Base-by-base conservation (phyloP, 1,140 invertebrate genomes). In the Drosophila baimaii region DNA sequence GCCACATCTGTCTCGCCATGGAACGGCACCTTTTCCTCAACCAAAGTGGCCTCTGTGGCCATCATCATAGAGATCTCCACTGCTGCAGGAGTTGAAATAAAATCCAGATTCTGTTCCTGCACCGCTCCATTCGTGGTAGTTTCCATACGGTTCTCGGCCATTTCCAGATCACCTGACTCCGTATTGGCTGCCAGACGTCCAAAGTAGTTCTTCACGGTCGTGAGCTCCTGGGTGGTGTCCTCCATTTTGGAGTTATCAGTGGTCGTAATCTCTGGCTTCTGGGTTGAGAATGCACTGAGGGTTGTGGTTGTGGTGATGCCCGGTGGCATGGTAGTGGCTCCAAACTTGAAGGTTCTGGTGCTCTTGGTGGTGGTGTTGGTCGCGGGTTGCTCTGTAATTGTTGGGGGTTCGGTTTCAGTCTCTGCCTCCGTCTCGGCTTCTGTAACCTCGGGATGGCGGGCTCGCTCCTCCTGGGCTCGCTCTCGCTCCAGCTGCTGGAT, bases 401-500 rank as follows among this genome's bases (percentile, higher is more conserved):
- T 56, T 33, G 17, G 9, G 3, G 54, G 35, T 2, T 19, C 23
- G 13, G 29, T 4, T 23, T 19, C 31, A 12, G 43, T 23, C 3
- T 33, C 15, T 5, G 21, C 0, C 2, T 25, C 46, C 17, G 15
- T 29, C 47, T 51, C 41, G 12, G 25, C 49, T n/a, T 37, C 44
- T 8, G 55, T 8, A 1, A 35, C 3, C n/a, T 47, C 47, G 13
- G 21, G 52, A 33, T 41, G 12, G 9, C 21, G 17, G 0, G 29
- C 10, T 8, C 29, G 25, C 27, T 58, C 66, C 8, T 52, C 47
- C 41, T 74, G 41, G 0, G 25, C 58, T 1, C 47, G 54, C 8
- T 84, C 81, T 10, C 13, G 9, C 5, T 62, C 73, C 33, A 80
- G 23, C 27, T 77, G 81, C 9, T 39, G 31, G 25, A 81, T 3